phyloP scores from a whole-genome alignment of 2,888 invertebrate genomes.

The Pomacea canaliculata region DNA sequence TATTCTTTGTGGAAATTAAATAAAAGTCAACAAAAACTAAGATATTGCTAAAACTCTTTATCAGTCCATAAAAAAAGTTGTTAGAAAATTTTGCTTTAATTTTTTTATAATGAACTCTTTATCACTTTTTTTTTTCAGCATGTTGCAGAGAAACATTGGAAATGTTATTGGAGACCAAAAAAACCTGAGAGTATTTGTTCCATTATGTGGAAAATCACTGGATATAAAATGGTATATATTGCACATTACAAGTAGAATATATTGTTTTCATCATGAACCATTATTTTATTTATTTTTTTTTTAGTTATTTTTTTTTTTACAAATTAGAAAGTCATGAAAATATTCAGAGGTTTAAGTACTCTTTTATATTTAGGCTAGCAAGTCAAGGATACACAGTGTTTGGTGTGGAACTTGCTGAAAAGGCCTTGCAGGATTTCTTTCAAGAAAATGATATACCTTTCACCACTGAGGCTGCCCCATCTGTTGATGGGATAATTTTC shows the following conservation, averaged over 20 bases:
- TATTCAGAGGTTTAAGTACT: too few relatives aligned
- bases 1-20: too few relatives aligned
- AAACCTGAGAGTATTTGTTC: conserved; percentile 6
- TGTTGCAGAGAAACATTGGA: not conserved
- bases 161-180: not conserved
- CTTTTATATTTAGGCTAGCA: conserved; percentile 35
- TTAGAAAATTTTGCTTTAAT: too few relatives aligned
- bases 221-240: conserved; percentile 3
- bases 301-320: too few relatives aligned
- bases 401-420: conserved; percentile 46
- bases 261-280: too few relatives aligned
- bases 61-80: too few relatives aligned
- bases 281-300: too few relatives aligned
- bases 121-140: not conserved
- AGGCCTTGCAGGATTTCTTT: conserved; percentile 43
- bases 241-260: too few relatives aligned
- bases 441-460: conserved; percentile 40
- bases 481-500: conserved; percentile 37
- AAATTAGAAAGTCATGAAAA: too few relatives aligned
- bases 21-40: too few relatives aligned
- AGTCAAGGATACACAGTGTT: conserved; percentile 41
- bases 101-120: too few relatives aligned
- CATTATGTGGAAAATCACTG: conserved; percentile 7
- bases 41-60: too few relatives aligned
- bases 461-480: conserved; percentile 26